phyloP scores from a whole-genome alignment of 1,140 invertebrate genomes.

The Panonychus citri region DNA sequence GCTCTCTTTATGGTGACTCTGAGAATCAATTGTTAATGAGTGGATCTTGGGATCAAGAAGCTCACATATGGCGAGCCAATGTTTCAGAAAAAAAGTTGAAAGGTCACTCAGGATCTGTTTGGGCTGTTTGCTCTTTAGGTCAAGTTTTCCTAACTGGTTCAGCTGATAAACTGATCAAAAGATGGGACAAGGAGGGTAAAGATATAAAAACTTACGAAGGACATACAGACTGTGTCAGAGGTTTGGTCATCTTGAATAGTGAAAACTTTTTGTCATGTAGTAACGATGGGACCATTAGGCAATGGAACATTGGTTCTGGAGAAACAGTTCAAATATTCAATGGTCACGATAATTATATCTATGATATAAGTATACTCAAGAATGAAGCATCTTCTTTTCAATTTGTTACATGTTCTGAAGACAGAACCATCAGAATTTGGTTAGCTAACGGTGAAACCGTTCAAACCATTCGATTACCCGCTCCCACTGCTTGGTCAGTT shows the following conservation, averaged over 20 bases:
- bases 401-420: conserved; percentile 58
- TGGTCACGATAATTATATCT: conserved; percentile 46
- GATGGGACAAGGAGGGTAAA: conserved; percentile 40
- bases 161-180: conserved; percentile 67
- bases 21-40: conserved; percentile 35
- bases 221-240: conserved; percentile 74
- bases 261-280: conserved; percentile 58
- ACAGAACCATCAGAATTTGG: conserved; percentile 67
- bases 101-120: conserved; percentile 62
- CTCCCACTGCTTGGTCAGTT: conserved; percentile 69
- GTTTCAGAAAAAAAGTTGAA: conserved; percentile 32
- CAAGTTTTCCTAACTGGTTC: conserved; percentile 51
- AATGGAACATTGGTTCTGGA: conserved; percentile 46
- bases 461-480: conserved; percentile 52
- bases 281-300: conserved; percentile 62
- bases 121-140: conserved; percentile 42
- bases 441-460: conserved; percentile 26
- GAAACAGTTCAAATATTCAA: conserved; percentile 49
- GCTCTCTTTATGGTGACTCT: conserved; percentile 33
- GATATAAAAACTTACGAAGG: conserved; percentile 26
- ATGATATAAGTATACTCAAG: conserved; percentile 34
- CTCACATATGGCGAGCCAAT: conserved; percentile 44
- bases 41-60: conserved; percentile 75
- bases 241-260: conserved; percentile 37
- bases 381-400: conserved; percentile 29